Evolutionary conservation across 2,113 vertebrate genomes (phyloP).

Genomic region (Sardina pilchardus): DNA sequence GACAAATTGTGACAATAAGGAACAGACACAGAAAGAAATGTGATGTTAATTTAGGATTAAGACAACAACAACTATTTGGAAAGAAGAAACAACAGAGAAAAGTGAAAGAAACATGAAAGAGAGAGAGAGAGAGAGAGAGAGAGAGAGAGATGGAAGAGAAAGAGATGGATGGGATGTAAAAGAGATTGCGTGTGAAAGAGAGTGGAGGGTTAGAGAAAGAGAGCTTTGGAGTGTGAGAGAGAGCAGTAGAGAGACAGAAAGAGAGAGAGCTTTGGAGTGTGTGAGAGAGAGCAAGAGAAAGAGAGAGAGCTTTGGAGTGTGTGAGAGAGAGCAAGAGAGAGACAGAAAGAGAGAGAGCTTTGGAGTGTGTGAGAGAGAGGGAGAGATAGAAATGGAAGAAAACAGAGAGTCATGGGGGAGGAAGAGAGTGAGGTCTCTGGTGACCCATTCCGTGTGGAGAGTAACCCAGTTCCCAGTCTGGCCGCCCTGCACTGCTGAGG

Average conservation of each 20-base stretch:
- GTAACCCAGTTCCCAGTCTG: conserved; percentile 4
- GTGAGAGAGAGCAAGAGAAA: neutral
- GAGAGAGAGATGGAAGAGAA: no score
- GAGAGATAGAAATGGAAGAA: neutral
- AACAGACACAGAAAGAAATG: neutral
- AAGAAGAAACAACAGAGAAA: no score
- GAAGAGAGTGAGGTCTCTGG: neutral
- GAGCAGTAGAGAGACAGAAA: neutral
- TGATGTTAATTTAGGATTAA: neutral
- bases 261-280: no score
- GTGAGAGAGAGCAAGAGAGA: neutral
- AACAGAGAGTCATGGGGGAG: neutral
- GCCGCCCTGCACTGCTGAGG: conserved; percentile 8
- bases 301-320: neutral
- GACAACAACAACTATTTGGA: neutral
- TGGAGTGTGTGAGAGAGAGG: no score
- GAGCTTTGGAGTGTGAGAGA: neutral
- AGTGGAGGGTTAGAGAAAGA: neutral
- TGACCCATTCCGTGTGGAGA: neutral
- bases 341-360: neutral
- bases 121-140: neutral
- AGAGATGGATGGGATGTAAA: neutral
- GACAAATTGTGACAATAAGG: neutral
- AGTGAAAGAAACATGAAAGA: no score
- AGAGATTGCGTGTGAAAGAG: neutral